A percentile compares a stretch with the other conserved stretches of the same genome.
Conservation (phyloP, 1,140 invertebrate genomes). For the Listronotus oregonensis region DNA sequence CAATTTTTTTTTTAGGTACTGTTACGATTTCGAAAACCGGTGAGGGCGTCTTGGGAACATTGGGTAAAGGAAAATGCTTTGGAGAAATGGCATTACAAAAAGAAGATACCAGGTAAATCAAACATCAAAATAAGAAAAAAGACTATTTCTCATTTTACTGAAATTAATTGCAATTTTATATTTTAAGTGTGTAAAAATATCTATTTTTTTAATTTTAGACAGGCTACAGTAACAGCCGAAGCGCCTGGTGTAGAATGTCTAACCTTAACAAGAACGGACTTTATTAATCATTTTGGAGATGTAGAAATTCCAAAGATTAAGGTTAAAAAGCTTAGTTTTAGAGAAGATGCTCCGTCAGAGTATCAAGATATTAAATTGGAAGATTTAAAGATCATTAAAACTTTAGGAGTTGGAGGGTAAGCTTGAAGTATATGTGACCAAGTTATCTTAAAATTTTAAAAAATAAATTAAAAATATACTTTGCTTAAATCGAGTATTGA, state of each 20-base stretch:
- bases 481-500: too few relatives aligned
- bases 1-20: conserved; percentile 58
- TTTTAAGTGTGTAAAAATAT: neutral
- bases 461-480: too few relatives aligned
- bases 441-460: neutral
- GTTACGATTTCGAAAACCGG: conserved; percentile 75
- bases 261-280: conserved; percentile 78
- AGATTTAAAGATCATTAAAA: conserved; percentile 81
- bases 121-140: too few relatives aligned
- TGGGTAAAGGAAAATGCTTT: conserved; percentile 78
- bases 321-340: conserved; percentile 49
- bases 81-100: conserved; percentile 79
- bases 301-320: conserved; percentile 42
- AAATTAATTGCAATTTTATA: too few relatives aligned
- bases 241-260: conserved; percentile 89
- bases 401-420: conserved; percentile 85
- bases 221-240: conserved; percentile 87
- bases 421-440: neutral
- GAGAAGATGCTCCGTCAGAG: conserved; percentile 53
- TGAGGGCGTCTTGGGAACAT: conserved; percentile 64
- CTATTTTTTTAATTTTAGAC: conserved; percentile 56
- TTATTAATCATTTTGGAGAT: conserved; percentile 52
- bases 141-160: too few relatives aligned
- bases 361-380: conserved; percentile 73
- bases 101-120: conserved; percentile 66